phyloP scores from a whole-genome alignment of 2,888 invertebrate genomes.

The Ochropacha duplaris region DNA sequence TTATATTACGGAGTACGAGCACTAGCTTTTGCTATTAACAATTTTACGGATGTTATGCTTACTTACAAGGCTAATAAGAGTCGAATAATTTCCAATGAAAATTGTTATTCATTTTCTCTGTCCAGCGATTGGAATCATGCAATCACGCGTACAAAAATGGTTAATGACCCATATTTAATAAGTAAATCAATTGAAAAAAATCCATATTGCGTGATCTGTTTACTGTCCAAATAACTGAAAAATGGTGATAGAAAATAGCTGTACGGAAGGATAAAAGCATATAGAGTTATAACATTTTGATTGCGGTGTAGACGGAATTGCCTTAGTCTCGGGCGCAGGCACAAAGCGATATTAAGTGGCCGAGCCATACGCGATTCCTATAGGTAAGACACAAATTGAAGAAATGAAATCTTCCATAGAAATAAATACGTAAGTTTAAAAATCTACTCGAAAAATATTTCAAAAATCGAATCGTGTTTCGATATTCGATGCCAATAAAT shows the following conservation, averaged over 20 bases:
- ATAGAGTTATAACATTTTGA: constrained; percentile 52
- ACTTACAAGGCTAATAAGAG: background rate
- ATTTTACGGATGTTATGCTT: background rate
- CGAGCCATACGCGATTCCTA: constrained; percentile 61
- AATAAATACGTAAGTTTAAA: constrained; percentile 74
- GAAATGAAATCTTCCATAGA: constrained; percentile 79
- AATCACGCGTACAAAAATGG: constrained; percentile 70
- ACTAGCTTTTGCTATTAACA: background rate
- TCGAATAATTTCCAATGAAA: background rate
- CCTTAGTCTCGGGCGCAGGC: constrained; percentile 62
- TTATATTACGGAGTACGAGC: background rate
- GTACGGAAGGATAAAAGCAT: background rate
- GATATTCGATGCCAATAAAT: constrained; percentile 54
- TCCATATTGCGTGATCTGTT: constrained; percentile 54
- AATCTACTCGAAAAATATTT: constrained; percentile 63
- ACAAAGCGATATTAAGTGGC: constrained; percentile 65
- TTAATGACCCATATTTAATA: constrained; percentile 76
- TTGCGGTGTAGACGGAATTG: constrained; percentile 49
- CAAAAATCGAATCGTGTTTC: constrained; percentile 36
- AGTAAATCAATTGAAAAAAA: constrained; percentile 74
- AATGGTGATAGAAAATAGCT: constrained; percentile 49
- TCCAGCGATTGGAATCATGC: constrained; percentile 58
- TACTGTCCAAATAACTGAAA: constrained; percentile 50
- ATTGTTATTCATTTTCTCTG: constrained; percentile 39
- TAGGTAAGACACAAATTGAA: constrained; percentile 72